A percentile compares a stretch with the other conserved stretches of the same genome.
Conservation (phyloP, 2,113 vertebrate species). For the Sinocyclocheilus maitianheensis region DNA sequence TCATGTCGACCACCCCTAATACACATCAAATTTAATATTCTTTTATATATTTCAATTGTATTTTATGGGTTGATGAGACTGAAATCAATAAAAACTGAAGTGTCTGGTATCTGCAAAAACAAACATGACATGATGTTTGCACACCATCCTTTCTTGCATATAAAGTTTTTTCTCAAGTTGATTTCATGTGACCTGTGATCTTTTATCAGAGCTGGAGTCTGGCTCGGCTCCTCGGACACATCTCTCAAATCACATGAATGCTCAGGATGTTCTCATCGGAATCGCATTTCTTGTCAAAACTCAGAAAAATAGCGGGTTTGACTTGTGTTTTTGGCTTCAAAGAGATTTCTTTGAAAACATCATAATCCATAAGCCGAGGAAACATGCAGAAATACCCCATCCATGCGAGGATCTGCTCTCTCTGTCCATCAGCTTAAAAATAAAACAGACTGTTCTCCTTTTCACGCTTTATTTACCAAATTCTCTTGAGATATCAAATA, state of each 20-base stretch:
- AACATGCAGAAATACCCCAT: conserved; percentile 68
- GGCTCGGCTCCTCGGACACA: conserved; percentile 54
- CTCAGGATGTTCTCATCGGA: conserved; percentile 56
- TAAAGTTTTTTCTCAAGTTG: not conserved
- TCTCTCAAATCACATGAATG: conserved; percentile 52
- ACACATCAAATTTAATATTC: not conserved
- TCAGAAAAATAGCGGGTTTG: conserved; percentile 58
- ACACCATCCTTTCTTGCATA: not conserved
- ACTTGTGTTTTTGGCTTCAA: conserved; percentile 67
- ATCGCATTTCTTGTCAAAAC: conserved; percentile 57
- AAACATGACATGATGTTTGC: conserved; percentile 51
- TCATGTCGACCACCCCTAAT: not conserved
- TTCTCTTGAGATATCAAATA: not conserved
- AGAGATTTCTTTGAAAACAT: conserved; percentile 71
- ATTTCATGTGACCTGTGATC: conserved; percentile 39
- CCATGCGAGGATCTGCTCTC: conserved; percentile 24
- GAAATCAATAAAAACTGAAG: not conserved
- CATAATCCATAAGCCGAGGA: conserved; percentile 72
- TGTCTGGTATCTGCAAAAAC: conserved; percentile 28
- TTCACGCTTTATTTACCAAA: not conserved
- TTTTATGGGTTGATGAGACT: not conserved
- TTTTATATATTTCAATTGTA: not conserved
- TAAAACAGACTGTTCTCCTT: not conserved
- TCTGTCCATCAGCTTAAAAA: conserved; percentile 21
- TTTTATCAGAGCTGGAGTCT: conserved; percentile 50